Evolutionary conservation across 2,888 invertebrate species (phyloP), one percentile per base, ranked within the genome.

Genomic region (Parnassius orleans): DNA sequence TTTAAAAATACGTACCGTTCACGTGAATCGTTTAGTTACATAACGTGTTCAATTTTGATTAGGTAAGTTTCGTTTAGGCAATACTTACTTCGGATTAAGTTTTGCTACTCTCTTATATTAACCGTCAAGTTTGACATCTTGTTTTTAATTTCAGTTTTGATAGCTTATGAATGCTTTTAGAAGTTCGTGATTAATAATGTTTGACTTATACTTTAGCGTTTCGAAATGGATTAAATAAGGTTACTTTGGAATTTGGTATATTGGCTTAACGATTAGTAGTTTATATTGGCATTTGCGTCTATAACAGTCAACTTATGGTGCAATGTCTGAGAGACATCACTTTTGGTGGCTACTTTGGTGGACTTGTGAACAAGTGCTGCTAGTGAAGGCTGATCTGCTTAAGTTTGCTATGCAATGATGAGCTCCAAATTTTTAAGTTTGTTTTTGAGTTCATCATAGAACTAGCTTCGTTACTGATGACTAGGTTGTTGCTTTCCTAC

Each of bases 1-100:
- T 80, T 76, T 62, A 72, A 78, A 76, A 78, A 78, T 73, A 64
- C 64, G 64, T 62, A 58, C 61, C 64, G 64, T 76, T 81, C 74
- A 75, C 72, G 77, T 79, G 75, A 81, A 80, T 69, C 52, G 50
- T 55, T 53, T 33, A 53, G 63, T 81, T 77, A 71, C 69, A 72
- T 73, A 79, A 80, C 68, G 55, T 70, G 66, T 63, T 65, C 58
- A 58, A 66, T 72, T 72, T 72, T 71, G 66, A 73, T 80, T 74
- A 67, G 66, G 68, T 71, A 72, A 72, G 67, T 74, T 76, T 70
- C 72, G 71, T 78, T 78, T 68, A 69, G 60, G 61, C 61, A 65
- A 68, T 63, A 60, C 65, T 66, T 70, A 68, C 74, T 76, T 70
- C 65, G 65, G 65, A 64, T 71, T 66, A 71, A 69, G 64, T 58